Evolutionary conservation across 2,888 invertebrate genomes (phyloP).

Genomic region (Nomada fucata): DNA sequence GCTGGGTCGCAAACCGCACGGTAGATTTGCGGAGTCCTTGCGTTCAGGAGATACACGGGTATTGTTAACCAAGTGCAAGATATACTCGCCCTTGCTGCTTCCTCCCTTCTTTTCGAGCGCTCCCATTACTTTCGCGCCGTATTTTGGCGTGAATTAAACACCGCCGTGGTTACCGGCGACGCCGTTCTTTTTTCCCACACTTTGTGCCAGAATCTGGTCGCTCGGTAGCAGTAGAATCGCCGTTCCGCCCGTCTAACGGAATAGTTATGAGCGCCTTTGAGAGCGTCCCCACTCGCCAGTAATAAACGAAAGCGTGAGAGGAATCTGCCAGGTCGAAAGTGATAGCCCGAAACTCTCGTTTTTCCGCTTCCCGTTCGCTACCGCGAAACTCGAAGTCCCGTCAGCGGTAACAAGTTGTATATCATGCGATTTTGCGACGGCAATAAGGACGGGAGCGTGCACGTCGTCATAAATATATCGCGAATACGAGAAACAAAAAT

Average conservation of each 20-base stretch:
- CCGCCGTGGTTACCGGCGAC: slow-evolving; percentile 34
- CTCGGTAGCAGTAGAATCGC: background rate
- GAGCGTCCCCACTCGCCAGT: background rate
- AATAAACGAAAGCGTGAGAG: background rate
- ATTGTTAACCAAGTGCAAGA: slow-evolving; percentile 55
- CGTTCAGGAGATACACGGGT: slow-evolving; percentile 58
- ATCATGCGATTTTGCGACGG: slow-evolving; percentile 16
- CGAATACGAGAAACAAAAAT: slow-evolving; percentile 64
- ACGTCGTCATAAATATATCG: slow-evolving; percentile 65
- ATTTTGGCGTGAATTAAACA: slow-evolving; percentile 63
- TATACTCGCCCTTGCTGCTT: slow-evolving; percentile 19
- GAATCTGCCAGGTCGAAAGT: slow-evolving; percentile 24
- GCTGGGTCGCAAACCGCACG: slow-evolving; percentile 32
- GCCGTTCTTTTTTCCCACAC: background rate
- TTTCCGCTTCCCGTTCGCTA: background rate
- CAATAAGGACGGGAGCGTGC: background rate
- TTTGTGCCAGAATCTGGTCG: background rate
- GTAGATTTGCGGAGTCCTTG: slow-evolving; percentile 21
- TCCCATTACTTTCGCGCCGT: slow-evolving; percentile 22
- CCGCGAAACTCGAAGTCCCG: background rate
- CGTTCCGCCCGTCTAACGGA: slow-evolving; percentile 10
- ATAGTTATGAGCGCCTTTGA: slow-evolving; percentile 32
- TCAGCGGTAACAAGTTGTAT: slow-evolving; percentile 33
- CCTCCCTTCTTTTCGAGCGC: slow-evolving; percentile 5
- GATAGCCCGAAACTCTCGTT: background rate